phyloP scores from a whole-genome alignment of 1,140 invertebrate genomes.

The Conopomorpha cramerella region DNA sequence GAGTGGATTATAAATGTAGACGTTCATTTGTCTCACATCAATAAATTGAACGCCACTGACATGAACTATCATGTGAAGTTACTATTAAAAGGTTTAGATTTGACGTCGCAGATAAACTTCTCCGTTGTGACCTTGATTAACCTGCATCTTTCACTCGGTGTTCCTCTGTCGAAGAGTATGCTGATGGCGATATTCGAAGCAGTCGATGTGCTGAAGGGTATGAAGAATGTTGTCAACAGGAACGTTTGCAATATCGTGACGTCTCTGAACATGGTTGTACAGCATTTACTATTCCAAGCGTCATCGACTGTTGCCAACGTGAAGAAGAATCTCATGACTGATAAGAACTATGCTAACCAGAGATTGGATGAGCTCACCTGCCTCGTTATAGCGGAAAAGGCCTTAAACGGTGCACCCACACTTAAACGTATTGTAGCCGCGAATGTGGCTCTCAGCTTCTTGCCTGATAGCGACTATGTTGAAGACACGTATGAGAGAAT shows the following conservation, averaged over 20 bases:
- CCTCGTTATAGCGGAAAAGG: constrained; percentile 72
- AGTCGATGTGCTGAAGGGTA: constrained; percentile 80
- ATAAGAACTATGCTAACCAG: constrained; percentile 55
- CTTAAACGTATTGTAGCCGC: constrained; percentile 67
- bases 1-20: constrained; percentile 70
- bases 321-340: constrained; percentile 49
- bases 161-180: constrained; percentile 79
- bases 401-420: constrained; percentile 72
- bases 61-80: constrained; percentile 66
- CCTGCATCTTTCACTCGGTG: constrained; percentile 74
- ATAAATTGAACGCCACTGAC: constrained; percentile 63
- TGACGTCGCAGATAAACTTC: constrained; percentile 67
- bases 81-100: constrained; percentile 69
- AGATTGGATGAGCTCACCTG: constrained; percentile 67
- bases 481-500: constrained; percentile 61
- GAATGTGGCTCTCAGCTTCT: constrained; percentile 71
- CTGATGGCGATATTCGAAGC: constrained; percentile 79
- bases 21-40: constrained; percentile 51
- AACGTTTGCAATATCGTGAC: constrained; percentile 65
- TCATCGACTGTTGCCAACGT: constrained; percentile 61
- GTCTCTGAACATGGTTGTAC: constrained; percentile 68
- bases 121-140: constrained; percentile 75
- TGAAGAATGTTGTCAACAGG: constrained; percentile 68
- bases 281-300: constrained; percentile 71
- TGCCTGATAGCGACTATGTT: constrained; percentile 59